Evolutionary conservation across 2,888 invertebrate genomes (phyloP).

Genomic region (Celastrina argiolus): DNA sequence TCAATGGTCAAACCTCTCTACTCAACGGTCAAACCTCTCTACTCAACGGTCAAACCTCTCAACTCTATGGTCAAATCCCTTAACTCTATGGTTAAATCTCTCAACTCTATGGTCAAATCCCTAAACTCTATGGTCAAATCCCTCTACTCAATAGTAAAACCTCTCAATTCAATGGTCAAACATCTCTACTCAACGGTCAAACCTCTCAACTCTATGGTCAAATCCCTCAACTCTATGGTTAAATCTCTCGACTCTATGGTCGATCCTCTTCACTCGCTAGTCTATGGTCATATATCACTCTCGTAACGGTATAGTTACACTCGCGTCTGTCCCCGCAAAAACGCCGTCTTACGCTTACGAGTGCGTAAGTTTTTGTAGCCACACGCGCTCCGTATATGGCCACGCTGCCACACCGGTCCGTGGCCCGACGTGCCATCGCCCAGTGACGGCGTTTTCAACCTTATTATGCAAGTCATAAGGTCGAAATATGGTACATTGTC

Average conservation of each 20-base stretch:
- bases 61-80: too few relatives aligned
- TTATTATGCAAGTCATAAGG: not conserved
- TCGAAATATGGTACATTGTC: not conserved
- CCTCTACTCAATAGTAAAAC: too few relatives aligned
- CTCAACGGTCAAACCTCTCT: too few relatives aligned
- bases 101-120: not conserved
- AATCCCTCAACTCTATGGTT: not conserved
- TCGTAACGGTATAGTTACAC: not conserved
- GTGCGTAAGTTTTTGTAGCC: slow-evolving; percentile 2
- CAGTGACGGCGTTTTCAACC: not conserved
- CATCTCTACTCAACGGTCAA: too few relatives aligned
- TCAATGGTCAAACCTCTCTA: too few relatives aligned
- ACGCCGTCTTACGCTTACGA: not conserved
- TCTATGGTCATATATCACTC: not conserved
- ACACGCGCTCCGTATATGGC: not conserved
- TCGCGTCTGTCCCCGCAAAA: slow-evolving; percentile 1
- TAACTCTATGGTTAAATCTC: not conserved
- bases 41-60: too few relatives aligned
- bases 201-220: too few relatives aligned
- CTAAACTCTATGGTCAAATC: too few relatives aligned
- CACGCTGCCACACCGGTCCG: not conserved
- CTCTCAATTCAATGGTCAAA: too few relatives aligned
- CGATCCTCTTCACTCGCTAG: not conserved
- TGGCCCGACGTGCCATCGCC: not conserved
- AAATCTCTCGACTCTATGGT: not conserved